A percentile compares a stretch with the other conserved stretches of the same genome.
These are phyloP conservation scores for Dendropsophus ebraccatus DNA, from an alignment of 2,113 vertebrate species.

Conservation along the genomic window DNA sequence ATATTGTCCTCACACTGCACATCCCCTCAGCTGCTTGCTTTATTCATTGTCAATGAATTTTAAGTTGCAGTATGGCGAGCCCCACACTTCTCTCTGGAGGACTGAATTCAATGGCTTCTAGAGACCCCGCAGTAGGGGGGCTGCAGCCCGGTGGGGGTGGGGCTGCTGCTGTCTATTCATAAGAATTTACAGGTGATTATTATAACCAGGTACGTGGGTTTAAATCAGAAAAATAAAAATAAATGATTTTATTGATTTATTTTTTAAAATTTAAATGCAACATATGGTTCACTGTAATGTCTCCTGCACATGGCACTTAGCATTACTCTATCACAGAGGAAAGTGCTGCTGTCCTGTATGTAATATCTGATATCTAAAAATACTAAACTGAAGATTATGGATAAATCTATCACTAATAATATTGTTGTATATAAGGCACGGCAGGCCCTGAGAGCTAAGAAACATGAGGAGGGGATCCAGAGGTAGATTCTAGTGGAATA, in stretches of 20 bases:
- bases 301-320: background rate
- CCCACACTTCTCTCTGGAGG: background rate
- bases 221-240: background rate
- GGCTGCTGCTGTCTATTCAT: background rate
- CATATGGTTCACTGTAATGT: background rate
- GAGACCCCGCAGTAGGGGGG: too few relatives aligned
- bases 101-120: background rate
- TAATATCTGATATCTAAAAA: background rate
- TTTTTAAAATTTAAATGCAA: background rate
- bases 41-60: constrained; percentile 9
- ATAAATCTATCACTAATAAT: too few relatives aligned
- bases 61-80: background rate
- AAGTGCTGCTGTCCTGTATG: background rate
- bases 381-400: too few relatives aligned
- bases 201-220: background rate
- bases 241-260: too few relatives aligned
- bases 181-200: background rate
- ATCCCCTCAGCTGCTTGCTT: background rate
- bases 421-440: too few relatives aligned
- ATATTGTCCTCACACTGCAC: background rate
- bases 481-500: too few relatives aligned
- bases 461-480: too few relatives aligned
- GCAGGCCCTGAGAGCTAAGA: too few relatives aligned
- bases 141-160: background rate
- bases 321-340: background rate